phyloP scores from a whole-genome alignment of 1,140 invertebrate genomes.

The Platyura marginata region DNA sequence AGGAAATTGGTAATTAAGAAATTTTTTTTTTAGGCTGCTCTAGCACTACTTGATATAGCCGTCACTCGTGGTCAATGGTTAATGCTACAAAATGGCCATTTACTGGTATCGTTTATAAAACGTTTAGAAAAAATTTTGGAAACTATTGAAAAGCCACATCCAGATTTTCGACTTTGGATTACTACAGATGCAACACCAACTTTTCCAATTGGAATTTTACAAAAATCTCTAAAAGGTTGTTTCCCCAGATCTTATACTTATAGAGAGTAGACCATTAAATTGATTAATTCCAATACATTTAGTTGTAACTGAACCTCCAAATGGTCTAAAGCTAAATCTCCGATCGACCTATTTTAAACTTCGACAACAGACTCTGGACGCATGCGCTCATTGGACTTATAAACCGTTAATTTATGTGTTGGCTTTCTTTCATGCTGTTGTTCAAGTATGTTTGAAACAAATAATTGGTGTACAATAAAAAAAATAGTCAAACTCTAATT shows the following conservation, averaged over 20 bases:
- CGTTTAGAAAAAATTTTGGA: constrained; percentile 69
- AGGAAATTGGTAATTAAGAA: constrained; percentile 49
- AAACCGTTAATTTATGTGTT: constrained; percentile 65
- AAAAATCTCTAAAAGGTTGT: constrained; percentile 66
- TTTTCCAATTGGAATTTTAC: constrained; percentile 78
- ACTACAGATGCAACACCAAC: constrained; percentile 68
- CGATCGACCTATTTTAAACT: constrained; percentile 77
- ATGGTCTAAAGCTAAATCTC: constrained; percentile 76
- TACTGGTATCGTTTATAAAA: constrained; percentile 58
- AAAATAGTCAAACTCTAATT: background rate
- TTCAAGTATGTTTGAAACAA: constrained; percentile 36
- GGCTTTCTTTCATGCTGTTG: constrained; percentile 79
- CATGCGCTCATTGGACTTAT: constrained; percentile 52
- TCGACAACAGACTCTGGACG: constrained; percentile 41
- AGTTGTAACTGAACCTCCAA: constrained; percentile 81
- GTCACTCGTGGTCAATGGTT: constrained; percentile 80
- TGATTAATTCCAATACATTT: no score
- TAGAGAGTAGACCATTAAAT: no score
- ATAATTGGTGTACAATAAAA: background rate
- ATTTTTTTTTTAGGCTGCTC: no score
- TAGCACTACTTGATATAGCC: no score
- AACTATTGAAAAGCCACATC: constrained; percentile 56
- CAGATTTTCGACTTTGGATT: constrained; percentile 81
- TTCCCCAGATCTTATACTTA: no score
- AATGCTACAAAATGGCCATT: constrained; percentile 79